Base-by-base conservation (phyloP, 2,113 vertebrate genomes). In the Phylloscopus trochiloides region DNA sequence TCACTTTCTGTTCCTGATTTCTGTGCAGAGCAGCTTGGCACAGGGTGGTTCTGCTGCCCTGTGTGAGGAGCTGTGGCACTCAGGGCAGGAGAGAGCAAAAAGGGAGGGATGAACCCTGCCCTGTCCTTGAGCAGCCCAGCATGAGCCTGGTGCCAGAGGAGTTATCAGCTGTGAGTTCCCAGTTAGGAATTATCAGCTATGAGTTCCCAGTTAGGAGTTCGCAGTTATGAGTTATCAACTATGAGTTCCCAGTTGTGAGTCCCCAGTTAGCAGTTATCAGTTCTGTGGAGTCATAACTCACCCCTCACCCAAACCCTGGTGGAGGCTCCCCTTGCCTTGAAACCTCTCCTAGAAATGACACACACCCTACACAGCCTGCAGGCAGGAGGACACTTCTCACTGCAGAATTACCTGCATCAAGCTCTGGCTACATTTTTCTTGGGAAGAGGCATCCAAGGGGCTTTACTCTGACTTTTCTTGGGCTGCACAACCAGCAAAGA, bases 41-140 rank as follows among this genome's bases (percentile, higher is more conserved):
- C 3, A 1, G 0, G 3, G 1, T 15, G 51, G 26, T n/a, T 59
- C 2, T 32, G 16, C 47, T 79, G 52, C 48, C 17, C 66, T n/a
- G 52, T 7, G 31, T 7, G 5, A 76, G 74, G 40, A 47, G 5
- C 50, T 34, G 66, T 20, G 80, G 34, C 72, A 55, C 63, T 31
- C 51, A 3, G 88, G 51, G 68, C 63, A 71, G n/a, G 40, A 45
- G 40, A 43, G 32, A 38, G 36, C 79, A 71, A 70, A 26, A 5
- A 48, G 38, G 22, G 38, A 67, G 52, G 63, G 55, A 48, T 12
- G 32, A 65, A 65, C 82, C 50, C 70, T 75, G 51, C n/a, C 58
- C 38, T 0, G 22, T 54, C 91, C 93, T 95, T 88, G 88, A 59
- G 26, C 38, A 86, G 71, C 48, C 45, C 72, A 16, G 55, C 31